These are phyloP conservation scores for Parthenolecanium corni DNA, from an alignment of 2,888 invertebrate species.

Conservation along the genomic window DNA sequence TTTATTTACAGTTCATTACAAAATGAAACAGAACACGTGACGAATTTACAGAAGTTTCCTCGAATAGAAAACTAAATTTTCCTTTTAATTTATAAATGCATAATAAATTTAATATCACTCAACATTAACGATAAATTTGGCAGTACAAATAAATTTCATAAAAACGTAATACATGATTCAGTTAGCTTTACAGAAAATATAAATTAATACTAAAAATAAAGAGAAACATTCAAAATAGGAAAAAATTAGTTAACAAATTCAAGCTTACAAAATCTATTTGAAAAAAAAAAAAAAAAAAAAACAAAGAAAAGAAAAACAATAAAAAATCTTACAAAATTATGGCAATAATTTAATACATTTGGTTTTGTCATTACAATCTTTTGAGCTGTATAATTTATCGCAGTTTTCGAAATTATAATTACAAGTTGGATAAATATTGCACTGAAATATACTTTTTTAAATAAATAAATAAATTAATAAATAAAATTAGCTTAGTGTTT, in stretches of 20 bases:
- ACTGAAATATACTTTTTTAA: too few species aligned
- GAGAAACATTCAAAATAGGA: constrained; percentile 14
- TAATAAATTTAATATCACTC: constrained; percentile 27
- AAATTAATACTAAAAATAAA: constrained; percentile 12
- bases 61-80: not conserved
- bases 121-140: constrained; percentile 21
- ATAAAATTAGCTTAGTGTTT: too few species aligned
- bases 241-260: constrained; percentile 12
- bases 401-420: too few species aligned
- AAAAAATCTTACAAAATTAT: too few species aligned
- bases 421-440: too few species aligned
- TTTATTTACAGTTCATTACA: constrained; percentile 12
- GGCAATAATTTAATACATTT: too few species aligned
- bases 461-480: too few species aligned
- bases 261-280: not conserved
- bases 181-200: not conserved
- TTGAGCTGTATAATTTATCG: too few species aligned
- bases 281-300: too few species aligned
- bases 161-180: too few species aligned
- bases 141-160: constrained; percentile 16
- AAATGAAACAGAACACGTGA: not conserved
- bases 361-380: too few species aligned
- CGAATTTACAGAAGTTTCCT: not conserved
- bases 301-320: too few species aligned
- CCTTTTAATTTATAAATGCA: constrained; percentile 25